Evolutionary conservation across 2,797 vertebrate genomes (phyloP), one percentile per base, ranked within the genome.

Genomic region (Petrocephalus schoutedeni): DNA sequence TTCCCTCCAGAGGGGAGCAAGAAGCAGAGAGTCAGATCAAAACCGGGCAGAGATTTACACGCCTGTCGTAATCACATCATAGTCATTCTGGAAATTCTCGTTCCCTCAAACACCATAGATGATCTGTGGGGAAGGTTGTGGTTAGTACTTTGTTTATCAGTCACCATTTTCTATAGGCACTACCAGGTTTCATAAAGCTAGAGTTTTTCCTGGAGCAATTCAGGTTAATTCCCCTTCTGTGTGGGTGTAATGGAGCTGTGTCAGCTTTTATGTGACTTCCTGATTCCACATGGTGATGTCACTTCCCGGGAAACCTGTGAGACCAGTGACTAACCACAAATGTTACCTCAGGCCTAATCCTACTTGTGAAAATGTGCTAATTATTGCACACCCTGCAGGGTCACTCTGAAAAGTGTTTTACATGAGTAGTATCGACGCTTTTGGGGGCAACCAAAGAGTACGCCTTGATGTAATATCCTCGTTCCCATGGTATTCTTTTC

Each of bases 201-300:
- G 71, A 45, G 32, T 77, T 77, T 77, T 45, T 49, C 36, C 71
- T 49, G 41, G 71, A 77, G 36, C 71, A 1, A 77, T 49, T 77
- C 36, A 45, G 2, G 16, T 77, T 49, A 77, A 41, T 77, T 77
- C 71, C 71, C 71, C 41, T 77, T 77, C 41, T 6, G 19, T 16
- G 45, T 49, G 36, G 71, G 71, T 77, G 71, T 77, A 77, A 77
- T 49, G 71, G 36, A 41, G 32, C 71, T 77, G 16, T 77, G 36
- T 41, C 36, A 77, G 71, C 41, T 49, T 77, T 77, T 77, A 77
- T 77, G 71, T n/a, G 71, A 77, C 71, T 49, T 77, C 71, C 71
- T 49, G 36, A 49, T 77, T 45, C 36, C 71, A 49, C 36, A 2
- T 77, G 36, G 71, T 77, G 71, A 77, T 49, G 41, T 77, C 71